These are phyloP conservation scores for Paralinhomoeus sp. DNA, from an alignment of 2,888 invertebrate species.

Conservation along the genomic window DNA sequence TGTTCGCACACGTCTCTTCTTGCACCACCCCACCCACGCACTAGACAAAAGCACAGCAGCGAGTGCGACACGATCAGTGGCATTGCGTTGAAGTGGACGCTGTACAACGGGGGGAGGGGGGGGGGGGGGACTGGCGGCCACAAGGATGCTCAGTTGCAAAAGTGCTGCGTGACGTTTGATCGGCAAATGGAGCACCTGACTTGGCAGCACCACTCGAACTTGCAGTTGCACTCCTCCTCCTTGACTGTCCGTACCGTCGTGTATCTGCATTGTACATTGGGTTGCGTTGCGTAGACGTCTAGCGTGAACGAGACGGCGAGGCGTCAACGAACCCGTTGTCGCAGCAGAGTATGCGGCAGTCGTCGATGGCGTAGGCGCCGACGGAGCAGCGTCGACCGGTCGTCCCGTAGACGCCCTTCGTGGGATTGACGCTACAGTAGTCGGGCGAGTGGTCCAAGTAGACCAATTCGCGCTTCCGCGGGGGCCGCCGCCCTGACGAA, in stretches of 20 bases:
- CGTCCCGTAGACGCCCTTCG: constrained; percentile 50
- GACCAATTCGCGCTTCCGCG: constrained; percentile 54
- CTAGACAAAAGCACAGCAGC: too few species aligned
- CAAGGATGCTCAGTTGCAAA: too few species aligned
- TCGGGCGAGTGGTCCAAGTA: constrained; percentile 72
- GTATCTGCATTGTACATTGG: constrained; percentile 10
- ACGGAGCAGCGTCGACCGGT: constrained; percentile 57
- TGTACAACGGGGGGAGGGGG: too few species aligned
- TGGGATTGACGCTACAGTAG: constrained; percentile 30
- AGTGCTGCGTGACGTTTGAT: constrained; percentile 1
- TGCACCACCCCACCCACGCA: too few species aligned
- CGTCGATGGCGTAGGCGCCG: constrained; percentile 59
- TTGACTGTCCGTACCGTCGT: constrained; percentile 57
- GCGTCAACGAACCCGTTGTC: constrained; percentile 46
- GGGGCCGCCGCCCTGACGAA: constrained; percentile 39
- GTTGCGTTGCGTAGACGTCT: neutral
- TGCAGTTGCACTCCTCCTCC: constrained; percentile 63
- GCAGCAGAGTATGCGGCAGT: constrained; percentile 62
- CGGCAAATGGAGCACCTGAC: constrained; percentile 40
- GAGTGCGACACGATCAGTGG: too few species aligned
- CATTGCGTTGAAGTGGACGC: too few species aligned
- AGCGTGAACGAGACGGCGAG: neutral
- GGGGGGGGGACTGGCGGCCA: too few species aligned
- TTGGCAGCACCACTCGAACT: constrained; percentile 71
- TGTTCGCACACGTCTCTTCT: too few species aligned